Evolutionary conservation across 1,140 invertebrate species (phyloP).

Genomic region (Pogonomyrmex californicus): DNA sequence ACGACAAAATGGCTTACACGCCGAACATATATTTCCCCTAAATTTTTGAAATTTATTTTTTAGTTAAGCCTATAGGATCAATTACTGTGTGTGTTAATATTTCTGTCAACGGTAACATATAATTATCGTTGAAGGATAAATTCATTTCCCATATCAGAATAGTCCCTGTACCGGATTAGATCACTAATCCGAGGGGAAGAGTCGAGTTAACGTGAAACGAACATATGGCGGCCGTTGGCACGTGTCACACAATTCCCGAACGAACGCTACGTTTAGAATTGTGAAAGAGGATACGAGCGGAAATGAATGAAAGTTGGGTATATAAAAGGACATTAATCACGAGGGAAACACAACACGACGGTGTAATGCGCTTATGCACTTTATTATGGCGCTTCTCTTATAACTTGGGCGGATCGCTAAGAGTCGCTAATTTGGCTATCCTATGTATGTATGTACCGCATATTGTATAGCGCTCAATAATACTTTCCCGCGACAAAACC

Average conservation of each 20-base stretch:
- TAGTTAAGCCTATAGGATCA: not conserved
- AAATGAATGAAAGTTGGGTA: constrained; percentile 46
- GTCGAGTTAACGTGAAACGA: constrained; percentile 42
- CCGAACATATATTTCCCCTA: not conserved
- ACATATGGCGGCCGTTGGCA: constrained; percentile 69
- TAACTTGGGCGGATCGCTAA: not conserved
- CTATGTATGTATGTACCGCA: not conserved
- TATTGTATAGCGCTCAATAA: constrained; percentile 24
- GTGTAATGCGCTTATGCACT: constrained; percentile 21
- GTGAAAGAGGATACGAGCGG: constrained; percentile 55
- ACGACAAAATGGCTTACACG: not conserved
- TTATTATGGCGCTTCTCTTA: not conserved
- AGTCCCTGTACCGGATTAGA: not conserved
- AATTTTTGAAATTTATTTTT: not conserved
- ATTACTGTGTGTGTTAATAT: not conserved
- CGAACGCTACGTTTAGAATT: constrained; percentile 22
- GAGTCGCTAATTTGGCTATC: constrained; percentile 1
- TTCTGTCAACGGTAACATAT: not conserved
- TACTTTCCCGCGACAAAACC: not conserved
- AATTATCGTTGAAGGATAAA: constrained; percentile 3
- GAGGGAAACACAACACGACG: not conserved
- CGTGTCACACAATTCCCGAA: constrained; percentile 66
- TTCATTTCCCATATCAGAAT: constrained; percentile 4
- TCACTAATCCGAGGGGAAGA: not conserved
- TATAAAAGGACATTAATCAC: constrained; percentile 35